Percentiles rank a stretch among this genome's conserved stretches.
These are phyloP conservation scores for Andrena dorsata DNA, from an alignment of 2,888 invertebrate genomes.

Conservation along the genomic window DNA sequence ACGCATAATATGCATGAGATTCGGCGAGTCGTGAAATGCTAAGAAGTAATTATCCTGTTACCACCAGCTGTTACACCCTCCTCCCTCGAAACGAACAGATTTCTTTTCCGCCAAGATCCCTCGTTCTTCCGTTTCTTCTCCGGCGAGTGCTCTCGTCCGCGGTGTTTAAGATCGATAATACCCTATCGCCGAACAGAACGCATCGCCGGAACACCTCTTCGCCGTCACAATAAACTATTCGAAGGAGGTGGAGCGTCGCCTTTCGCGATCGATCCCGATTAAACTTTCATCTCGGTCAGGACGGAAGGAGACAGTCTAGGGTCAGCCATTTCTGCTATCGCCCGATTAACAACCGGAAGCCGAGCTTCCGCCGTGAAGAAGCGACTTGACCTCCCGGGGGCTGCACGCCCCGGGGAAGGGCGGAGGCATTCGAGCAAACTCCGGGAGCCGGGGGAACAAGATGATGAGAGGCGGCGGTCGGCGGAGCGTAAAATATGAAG, in stretches of 20 bases:
- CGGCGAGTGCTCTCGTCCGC: background rate
- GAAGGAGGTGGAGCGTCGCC: slow-evolving; percentile 5
- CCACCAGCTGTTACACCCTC: slow-evolving; percentile 70
- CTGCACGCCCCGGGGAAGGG: too few species aligned
- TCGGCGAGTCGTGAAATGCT: slow-evolving; percentile 73
- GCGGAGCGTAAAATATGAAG: slow-evolving; percentile 70
- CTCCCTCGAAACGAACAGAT: slow-evolving; percentile 59
- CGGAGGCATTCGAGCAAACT: slow-evolving; percentile 34
- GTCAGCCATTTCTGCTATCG: slow-evolving; percentile 16
- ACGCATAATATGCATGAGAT: slow-evolving; percentile 66
- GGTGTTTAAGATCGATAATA: background rate
- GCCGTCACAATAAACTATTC: slow-evolving; percentile 6
- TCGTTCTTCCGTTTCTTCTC: background rate
- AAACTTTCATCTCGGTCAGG: slow-evolving; percentile 24
- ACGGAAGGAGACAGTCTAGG: background rate
- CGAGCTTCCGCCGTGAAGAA: slow-evolving; percentile 23
- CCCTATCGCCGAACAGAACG: background rate
- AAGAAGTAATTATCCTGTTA: slow-evolving; percentile 75
- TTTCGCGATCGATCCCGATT: slow-evolving; percentile 40
- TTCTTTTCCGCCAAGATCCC: slow-evolving; percentile 55
- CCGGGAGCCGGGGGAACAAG: slow-evolving; percentile 43
- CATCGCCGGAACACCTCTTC: background rate
- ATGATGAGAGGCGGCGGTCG: slow-evolving; percentile 59
- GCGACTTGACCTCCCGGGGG: slow-evolving; percentile 40
- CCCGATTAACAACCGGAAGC: slow-evolving; percentile 46